phyloP scores from a whole-genome alignment of 2,888 invertebrate species.

The Dicyrtomina minuta region DNA sequence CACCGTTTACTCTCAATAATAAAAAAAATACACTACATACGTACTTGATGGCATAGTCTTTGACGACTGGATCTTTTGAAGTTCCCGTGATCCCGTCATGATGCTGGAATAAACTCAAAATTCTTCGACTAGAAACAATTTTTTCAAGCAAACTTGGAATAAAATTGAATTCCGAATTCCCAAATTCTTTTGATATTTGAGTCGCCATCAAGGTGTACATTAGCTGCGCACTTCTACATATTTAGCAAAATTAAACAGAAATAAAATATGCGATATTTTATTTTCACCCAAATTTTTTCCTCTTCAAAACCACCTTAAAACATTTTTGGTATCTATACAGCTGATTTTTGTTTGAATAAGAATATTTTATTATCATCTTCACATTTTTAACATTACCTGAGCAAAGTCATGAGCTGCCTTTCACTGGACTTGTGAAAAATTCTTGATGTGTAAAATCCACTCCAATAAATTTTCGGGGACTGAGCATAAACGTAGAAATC shows the following conservation, averaged over 20 bases:
- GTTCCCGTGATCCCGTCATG: constrained; percentile 93
- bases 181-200: constrained; percentile 35
- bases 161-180: constrained; percentile 35
- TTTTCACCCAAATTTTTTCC: background rate
- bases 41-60: constrained; percentile 81
- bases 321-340: too few relatives aligned
- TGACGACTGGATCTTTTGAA: constrained; percentile 82
- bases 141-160: constrained; percentile 57
- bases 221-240: constrained; percentile 46
- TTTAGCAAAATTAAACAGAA: constrained; percentile 1
- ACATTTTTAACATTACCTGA: too few relatives aligned
- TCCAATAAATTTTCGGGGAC: constrained; percentile 93
- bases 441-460: constrained; percentile 87
- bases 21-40: constrained; percentile 48
- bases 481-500: constrained; percentile 98
- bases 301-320: too few relatives aligned
- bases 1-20: too few relatives aligned
- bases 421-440: constrained; percentile 89
- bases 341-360: too few relatives aligned
- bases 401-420: constrained; percentile 74
- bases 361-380: too few relatives aligned
- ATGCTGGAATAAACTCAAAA: constrained; percentile 88
- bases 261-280: background rate
- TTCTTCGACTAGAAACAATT: constrained; percentile 68
- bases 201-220: constrained; percentile 46